Conservation (phyloP, 2,888 invertebrate genomes). For the Cybosia mesomella region DNA sequence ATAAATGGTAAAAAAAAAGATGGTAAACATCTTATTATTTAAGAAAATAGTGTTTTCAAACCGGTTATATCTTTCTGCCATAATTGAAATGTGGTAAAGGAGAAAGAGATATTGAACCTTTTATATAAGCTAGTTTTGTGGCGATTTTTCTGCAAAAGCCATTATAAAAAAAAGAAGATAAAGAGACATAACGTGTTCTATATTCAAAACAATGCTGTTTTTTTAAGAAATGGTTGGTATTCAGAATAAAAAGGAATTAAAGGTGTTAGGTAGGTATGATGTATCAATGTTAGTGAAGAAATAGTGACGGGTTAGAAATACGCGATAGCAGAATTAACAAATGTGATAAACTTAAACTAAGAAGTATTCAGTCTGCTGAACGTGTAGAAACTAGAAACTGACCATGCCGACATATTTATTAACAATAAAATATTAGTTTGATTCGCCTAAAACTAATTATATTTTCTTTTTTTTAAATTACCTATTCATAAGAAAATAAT, state of each 20-base stretch:
- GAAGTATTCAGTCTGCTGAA: not conserved
- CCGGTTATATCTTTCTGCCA: not conserved
- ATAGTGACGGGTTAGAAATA: not conserved
- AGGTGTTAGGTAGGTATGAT: not conserved
- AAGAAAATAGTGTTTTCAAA: not conserved
- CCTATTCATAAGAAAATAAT: not conserved
- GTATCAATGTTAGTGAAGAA: not conserved
- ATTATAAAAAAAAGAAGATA: not conserved
- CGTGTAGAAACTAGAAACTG: not conserved
- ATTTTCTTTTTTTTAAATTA: not conserved
- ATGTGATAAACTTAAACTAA: constrained; percentile 1
- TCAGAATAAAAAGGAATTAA: not conserved
- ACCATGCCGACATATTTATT: not conserved
- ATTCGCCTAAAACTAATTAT: too few relatives aligned
- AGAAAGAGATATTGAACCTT: not conserved
- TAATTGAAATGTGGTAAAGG: not conserved
- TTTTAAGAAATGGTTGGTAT: not conserved
- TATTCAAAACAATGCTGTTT: not conserved
- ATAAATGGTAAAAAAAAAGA: not conserved
- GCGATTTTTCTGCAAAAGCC: not conserved
- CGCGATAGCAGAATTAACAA: constrained; percentile 1
- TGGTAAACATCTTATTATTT: not conserved
- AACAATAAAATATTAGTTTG: not conserved
- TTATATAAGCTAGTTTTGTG: too few relatives aligned
- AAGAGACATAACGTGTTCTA: not conserved